Conservation (phyloP, 2,113 vertebrate species). For the Nibea coibor region DNA sequence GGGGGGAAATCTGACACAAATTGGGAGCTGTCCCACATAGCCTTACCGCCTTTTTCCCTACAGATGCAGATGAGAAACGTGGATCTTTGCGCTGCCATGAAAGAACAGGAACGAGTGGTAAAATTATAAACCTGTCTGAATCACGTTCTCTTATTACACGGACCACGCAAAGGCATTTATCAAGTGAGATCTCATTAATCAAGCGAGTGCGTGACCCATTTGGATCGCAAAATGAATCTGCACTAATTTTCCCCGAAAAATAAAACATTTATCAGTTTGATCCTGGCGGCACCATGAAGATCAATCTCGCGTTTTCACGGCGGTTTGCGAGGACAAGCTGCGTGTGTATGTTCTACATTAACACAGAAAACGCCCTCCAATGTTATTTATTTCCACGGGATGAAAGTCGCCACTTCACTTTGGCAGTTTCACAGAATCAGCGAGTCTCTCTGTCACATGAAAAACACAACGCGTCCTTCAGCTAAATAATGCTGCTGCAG, state of each 20-base stretch:
- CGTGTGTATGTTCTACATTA: not conserved
- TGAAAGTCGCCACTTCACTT: slow-evolving; percentile 29
- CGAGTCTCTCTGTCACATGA: not conserved
- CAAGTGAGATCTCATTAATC: slow-evolving; percentile 43
- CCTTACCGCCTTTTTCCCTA: not conserved
- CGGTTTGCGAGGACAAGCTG: not conserved
- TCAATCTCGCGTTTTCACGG: slow-evolving; percentile 10
- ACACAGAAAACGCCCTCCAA: not conserved
- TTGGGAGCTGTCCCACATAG: slow-evolving; percentile 31
- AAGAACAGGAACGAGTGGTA: slow-evolving; percentile 1
- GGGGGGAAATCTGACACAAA: slow-evolving; percentile 28
- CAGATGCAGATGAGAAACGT: not conserved
- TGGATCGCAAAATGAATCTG: slow-evolving; percentile 35
- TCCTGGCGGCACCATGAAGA: not conserved
- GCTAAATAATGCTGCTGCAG: slow-evolving; percentile 10
- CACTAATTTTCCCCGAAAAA: slow-evolving; percentile 41
- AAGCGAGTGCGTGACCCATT: slow-evolving; percentile 34
- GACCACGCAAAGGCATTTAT: slow-evolving; percentile 35
- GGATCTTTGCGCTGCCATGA: slow-evolving; percentile 16
- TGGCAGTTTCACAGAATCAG: slow-evolving; percentile 18
- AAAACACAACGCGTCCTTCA: slow-evolving; percentile 13
- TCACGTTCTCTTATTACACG: slow-evolving; percentile 21
- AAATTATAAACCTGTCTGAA: slow-evolving; percentile 1
- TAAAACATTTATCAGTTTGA: slow-evolving; percentile 46
- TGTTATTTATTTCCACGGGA: slow-evolving; percentile 11